phyloP scores from a whole-genome alignment of 2,888 invertebrate species.

The Pristionchus fissidentatus region DNA sequence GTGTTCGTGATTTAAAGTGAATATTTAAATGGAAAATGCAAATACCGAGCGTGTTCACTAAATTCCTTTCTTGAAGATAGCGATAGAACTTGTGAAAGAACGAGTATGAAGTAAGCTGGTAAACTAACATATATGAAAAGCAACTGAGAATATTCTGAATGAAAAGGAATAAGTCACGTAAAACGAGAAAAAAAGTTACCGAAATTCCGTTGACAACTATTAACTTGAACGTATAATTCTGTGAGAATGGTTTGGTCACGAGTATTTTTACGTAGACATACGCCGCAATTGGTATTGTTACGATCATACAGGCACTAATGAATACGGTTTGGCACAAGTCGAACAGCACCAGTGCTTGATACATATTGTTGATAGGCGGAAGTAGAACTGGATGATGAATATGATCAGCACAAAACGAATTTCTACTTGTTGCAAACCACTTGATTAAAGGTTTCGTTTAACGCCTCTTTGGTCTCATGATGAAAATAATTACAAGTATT shows the following conservation, averaged over 20 bases:
- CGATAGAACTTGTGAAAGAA: not conserved
- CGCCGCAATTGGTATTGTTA: not conserved
- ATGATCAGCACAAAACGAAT: no score
- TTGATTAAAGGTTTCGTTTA: no score
- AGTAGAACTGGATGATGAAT: no score
- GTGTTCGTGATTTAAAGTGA: no score
- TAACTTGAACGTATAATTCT: not conserved
- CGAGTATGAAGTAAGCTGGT: not conserved
- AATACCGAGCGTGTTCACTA: not conserved
- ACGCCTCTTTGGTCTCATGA: no score
- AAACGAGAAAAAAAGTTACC: no score
- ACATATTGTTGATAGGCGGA: no score
- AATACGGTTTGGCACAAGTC: not conserved
- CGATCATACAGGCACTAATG: not conserved
- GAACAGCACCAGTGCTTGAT: no score
- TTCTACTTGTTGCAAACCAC: no score
- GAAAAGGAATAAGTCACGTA: not conserved
- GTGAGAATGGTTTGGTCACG: not conserved
- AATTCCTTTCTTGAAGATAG: not conserved
- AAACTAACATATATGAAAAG: not conserved
- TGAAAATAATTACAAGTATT: no score
- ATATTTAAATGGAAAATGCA: no score
- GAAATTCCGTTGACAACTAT: not conserved
- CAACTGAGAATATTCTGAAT: not conserved
- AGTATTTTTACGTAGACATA: not conserved